Base-by-base conservation (phyloP, 2,797 vertebrate genomes). In the Syngnathus rostellatus region DNA sequence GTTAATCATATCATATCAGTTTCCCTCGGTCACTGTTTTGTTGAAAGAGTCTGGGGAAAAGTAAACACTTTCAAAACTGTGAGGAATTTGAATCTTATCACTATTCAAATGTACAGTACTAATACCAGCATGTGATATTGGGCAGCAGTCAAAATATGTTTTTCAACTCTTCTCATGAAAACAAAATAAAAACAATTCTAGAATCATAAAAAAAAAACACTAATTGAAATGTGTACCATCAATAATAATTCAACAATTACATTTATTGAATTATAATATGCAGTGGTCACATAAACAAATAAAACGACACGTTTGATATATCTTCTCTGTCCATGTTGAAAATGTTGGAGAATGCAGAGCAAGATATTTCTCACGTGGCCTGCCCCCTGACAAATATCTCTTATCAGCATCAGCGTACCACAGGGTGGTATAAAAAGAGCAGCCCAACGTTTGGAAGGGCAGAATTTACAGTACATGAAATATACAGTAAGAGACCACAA, bases 381-480 rank as follows among this genome's bases (percentile, higher is more conserved):
- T 43, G 3, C 43, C 37, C 43, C 31, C 31, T 67, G 62, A 58
- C 17, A 3, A 45, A 45, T 74, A 80, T 81, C 75, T 71, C 69
- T 38, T n/a, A 51, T 54, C 69, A 21, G 45, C 46, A 45, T 45
- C 65, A 38, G 21, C 43, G 53, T n/a, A 59, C 39, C 16, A 39
- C 8, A 21, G 59, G 38, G 60, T 55, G 71, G 72, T 83, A 83
- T 84, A 85, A 80, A 86, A 76, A 67, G 43, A 45, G 53, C 4
- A 31, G 51, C 54, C 0, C 60, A 37, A 17, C 62, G 68, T 69
- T 38, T 63, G 60, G 66, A 31, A 31, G 31, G 9, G n/a, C 63
- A n/a, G 50, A 65, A 62, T 68, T 55, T 66, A 17, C 7, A 17
- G 2, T 50, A 68, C 55, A 12, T 51, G 40, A 46, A 64, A 51